Evolutionary conservation across 2,888 invertebrate genomes (phyloP).

Genomic region (Drosophila paucipuncta): DNA sequence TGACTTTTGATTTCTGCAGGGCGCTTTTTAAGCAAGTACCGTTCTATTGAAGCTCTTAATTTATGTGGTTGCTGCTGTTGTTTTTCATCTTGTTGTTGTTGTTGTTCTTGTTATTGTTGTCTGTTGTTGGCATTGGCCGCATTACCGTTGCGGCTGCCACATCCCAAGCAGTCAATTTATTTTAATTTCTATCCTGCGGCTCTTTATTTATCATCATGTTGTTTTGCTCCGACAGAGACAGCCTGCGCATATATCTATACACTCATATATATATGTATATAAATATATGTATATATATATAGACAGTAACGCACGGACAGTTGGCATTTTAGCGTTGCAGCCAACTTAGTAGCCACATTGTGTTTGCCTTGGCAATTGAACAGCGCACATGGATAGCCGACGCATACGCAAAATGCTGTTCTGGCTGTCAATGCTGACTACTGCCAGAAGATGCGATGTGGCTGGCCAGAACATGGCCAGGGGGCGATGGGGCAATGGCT

Average conservation of each 20-base stretch:
- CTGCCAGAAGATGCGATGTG: slow-evolving; percentile 62
- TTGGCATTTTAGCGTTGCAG: slow-evolving; percentile 28
- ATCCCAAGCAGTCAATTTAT: slow-evolving; percentile 77
- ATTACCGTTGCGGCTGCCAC: slow-evolving; percentile 56
- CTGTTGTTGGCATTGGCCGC: slow-evolving; percentile 25
- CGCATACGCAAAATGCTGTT: slow-evolving; percentile 12
- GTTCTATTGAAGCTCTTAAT: slow-evolving; percentile 48
- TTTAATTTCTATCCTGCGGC: slow-evolving; percentile 80
- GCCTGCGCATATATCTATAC: not conserved
- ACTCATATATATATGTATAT: not conserved
- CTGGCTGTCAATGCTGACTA: slow-evolving; percentile 59
- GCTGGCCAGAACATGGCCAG: slow-evolving; percentile 69
- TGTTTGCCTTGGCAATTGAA: slow-evolving; percentile 54
- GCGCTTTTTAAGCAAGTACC: slow-evolving; percentile 54
- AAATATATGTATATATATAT: not conserved
- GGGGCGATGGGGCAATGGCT: slow-evolving; percentile 26
- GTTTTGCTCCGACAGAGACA: slow-evolving; percentile 48
- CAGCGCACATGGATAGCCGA: slow-evolving; percentile 35
- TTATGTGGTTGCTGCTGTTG: slow-evolving; percentile 51
- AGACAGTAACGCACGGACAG: not conserved
- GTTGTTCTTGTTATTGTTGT: slow-evolving; percentile 14
- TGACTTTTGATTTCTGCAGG: slow-evolving; percentile 75
- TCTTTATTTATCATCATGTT: slow-evolving; percentile 80
- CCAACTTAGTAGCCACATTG: slow-evolving; percentile 73
- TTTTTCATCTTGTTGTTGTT: not conserved